Evolutionary conservation across 2,888 invertebrate species (phyloP).

Genomic region (Synergus laeviventris): DNA sequence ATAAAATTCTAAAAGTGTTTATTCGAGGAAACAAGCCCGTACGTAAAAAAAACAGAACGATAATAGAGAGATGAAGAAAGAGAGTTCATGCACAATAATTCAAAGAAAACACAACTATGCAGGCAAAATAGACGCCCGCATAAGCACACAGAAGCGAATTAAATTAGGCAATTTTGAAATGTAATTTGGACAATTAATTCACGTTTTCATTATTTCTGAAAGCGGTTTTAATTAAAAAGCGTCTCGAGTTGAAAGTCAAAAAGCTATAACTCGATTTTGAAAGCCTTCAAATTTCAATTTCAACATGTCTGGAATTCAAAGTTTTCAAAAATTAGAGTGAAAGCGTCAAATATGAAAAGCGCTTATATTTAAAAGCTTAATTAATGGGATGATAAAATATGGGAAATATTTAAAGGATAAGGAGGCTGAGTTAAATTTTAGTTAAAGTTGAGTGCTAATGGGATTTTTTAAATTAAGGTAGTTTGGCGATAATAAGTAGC

Average conservation of each 20-base stretch:
- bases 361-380: background rate
- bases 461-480: too few relatives aligned
- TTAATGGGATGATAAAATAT: background rate
- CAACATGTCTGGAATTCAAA: background rate
- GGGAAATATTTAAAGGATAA: background rate
- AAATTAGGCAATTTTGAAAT: background rate
- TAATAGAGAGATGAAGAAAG: slow-evolving; percentile 27
- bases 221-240: slow-evolving; percentile 8
- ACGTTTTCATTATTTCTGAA: background rate
- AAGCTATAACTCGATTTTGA: too few relatives aligned
- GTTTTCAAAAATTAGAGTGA: background rate
- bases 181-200: background rate
- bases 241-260: background rate
- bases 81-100: slow-evolving; percentile 39
- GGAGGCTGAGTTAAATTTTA: background rate
- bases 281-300: too few relatives aligned
- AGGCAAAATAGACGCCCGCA: slow-evolving; percentile 47
- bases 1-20: background rate
- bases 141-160: slow-evolving; percentile 49
- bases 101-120: slow-evolving; percentile 28
- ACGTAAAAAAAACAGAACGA: slow-evolving; percentile 24
- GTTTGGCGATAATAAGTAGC: too few relatives aligned
- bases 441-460: too few relatives aligned
- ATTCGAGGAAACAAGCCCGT: slow-evolving; percentile 10
- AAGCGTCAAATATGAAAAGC: background rate